phyloP scores from a whole-genome alignment of 2,888 invertebrate genomes.

The Meteorus cinctellus region DNA sequence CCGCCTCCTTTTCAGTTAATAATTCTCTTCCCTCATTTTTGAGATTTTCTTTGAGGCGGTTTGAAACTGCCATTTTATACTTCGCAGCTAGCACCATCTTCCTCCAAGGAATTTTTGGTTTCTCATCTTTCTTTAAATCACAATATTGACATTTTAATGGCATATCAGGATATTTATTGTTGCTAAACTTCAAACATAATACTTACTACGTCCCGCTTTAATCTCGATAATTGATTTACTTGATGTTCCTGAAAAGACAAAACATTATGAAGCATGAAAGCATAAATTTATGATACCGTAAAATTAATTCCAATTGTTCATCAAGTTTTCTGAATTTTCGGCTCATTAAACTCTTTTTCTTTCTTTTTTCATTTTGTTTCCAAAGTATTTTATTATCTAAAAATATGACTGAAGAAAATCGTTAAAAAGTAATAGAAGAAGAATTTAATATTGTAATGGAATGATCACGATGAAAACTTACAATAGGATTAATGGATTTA shows the following conservation, averaged over 20 bases:
- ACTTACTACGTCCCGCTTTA: slow-evolving; percentile 3
- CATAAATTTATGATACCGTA: slow-evolving; percentile 10
- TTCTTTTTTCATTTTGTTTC: background rate
- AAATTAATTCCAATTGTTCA: slow-evolving; percentile 24
- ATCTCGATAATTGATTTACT: background rate
- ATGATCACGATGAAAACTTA: slow-evolving; percentile 8
- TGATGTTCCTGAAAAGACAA: background rate
- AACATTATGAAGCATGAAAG: background rate
- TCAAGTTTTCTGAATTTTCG: slow-evolving; percentile 20
- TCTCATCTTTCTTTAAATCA: background rate
- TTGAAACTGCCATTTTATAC: no score
- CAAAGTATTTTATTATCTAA: slow-evolving; percentile 15
- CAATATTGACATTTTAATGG: background rate
- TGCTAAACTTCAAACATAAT: background rate
- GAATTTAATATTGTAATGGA: slow-evolving; percentile 13
- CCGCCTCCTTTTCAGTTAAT: no score
- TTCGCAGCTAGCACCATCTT: no score
- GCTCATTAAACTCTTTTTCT: slow-evolving; percentile 2
- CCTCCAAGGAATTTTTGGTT: no score
- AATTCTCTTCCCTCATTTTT: no score
- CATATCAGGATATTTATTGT: background rate
- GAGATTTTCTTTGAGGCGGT: no score
- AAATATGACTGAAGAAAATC: slow-evolving; percentile 1
- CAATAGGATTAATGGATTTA: slow-evolving; percentile 5
- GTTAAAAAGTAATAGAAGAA: slow-evolving; percentile 4